Evolutionary conservation across 2,888 invertebrate genomes (phyloP), one percentile per base, ranked within the genome.

Genomic region (Bombylius discolor): DNA sequence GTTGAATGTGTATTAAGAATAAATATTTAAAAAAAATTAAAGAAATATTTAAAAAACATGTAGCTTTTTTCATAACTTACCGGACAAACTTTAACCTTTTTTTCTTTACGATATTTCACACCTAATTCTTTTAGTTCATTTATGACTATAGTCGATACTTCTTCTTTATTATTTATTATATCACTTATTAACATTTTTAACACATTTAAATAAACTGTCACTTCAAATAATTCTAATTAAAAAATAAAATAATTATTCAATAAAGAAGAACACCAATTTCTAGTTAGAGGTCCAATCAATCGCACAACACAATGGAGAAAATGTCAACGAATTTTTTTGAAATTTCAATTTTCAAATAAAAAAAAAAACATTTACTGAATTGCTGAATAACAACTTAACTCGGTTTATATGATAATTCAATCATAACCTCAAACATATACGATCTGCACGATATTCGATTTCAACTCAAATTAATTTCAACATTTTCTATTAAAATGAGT

Each of bases 71-170:
- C 2, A 39, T 39, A 39, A 39, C 42, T 47, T 64, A 79, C 79
- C 75, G 78, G 78, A 9, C 75, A 71, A 68, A 70, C 74, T 76
- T 79, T 77, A 62, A 76, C 67, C 69, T 81, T 81, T 67, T 85
- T 86, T 67, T 86, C 87, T 50, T 81, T 72, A 53, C 85, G 78
- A 68, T 82, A 83, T 69, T 87, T 87, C 62, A 87, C 78, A 47
- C 87, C 87, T 52, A 83, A 79, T 66, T 79, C 79, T 65, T 83
- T 81, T 51, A 87, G 73, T 71, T 87, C 83, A 59, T 79, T 79
- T 23, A 83, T 76, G 55, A 87, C 80, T 61, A 83, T 70, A 56
- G 73, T 70, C 55, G 75, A 73, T 31, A 81, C 72, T 66, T 79
- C 77, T 59, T 80, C 79, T 62, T 76, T 78, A 42, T 76, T 78